phyloP scores from a whole-genome alignment of 2,797 vertebrate species.

The Rachycentron canadum region DNA sequence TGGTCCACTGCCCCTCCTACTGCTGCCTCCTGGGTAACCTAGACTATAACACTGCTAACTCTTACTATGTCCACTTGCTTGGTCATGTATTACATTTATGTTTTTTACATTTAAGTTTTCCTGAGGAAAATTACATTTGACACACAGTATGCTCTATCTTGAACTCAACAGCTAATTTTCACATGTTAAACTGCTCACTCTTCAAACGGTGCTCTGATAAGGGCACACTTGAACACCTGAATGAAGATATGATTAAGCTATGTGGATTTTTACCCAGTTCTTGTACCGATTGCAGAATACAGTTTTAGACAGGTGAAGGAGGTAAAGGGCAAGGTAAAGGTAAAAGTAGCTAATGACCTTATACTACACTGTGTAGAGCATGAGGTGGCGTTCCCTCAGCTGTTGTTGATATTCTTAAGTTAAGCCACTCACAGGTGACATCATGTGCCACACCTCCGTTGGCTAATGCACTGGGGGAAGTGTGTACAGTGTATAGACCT shows the following conservation, averaged over 20 bases:
- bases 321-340: too few relatives aligned
- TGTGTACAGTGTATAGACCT: neutral
- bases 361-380: conserved; percentile 7
- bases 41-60: neutral
- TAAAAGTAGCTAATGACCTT: conserved; percentile 44
- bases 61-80: neutral
- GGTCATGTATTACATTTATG: neutral
- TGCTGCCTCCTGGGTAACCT: neutral
- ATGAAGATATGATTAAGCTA: conserved; percentile 5
- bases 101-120: neutral
- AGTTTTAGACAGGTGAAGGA: conserved; percentile 43
- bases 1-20: neutral
- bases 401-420: conserved; percentile 54
- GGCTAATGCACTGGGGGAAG: conserved; percentile 11
- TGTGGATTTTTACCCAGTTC: conserved; percentile 36
- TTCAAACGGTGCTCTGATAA: conserved; percentile 11
- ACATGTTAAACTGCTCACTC: neutral
- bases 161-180: conserved; percentile 19
- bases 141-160: neutral
- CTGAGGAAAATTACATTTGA: neutral
- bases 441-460: conserved; percentile 47
- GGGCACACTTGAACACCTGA: neutral
- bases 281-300: conserved; percentile 22
- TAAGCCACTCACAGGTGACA: conserved; percentile 59
- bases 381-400: conserved; percentile 28